Percentiles rank a stretch among this genome's conserved stretches.
Conservation (phyloP, 2,113 vertebrate species). For the Nymphicus hollandicus region DNA sequence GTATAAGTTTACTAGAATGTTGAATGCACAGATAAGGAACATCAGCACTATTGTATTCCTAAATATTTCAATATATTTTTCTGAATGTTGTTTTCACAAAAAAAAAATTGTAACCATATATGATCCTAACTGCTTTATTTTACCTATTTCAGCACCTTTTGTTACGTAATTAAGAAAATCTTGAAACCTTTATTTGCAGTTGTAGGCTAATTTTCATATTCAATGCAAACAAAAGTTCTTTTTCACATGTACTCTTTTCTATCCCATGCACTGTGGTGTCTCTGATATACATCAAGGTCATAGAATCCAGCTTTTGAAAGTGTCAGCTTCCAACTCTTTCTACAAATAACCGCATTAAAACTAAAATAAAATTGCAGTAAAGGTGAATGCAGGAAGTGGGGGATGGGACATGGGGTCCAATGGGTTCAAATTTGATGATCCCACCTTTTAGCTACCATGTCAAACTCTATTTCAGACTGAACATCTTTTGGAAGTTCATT, state of each 20-base stretch:
- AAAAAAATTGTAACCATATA: neutral
- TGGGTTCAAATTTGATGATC: neutral
- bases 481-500: neutral
- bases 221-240: neutral
- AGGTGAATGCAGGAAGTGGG: neutral
- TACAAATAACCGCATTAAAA: neutral
- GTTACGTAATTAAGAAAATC: neutral
- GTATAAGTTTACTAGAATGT: neutral
- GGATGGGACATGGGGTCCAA: neutral
- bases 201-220: neutral
- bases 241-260: neutral
- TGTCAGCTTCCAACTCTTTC: neutral
- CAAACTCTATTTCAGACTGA: neutral
- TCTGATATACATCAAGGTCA: neutral
- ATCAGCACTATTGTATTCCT: neutral
- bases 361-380: neutral
- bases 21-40: neutral
- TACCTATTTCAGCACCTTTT: neutral
- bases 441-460: neutral
- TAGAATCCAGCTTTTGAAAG: neutral
- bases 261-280: neutral
- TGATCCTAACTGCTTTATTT: neutral
- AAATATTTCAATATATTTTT: neutral
- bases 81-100: neutral
- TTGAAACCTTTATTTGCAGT: neutral